Evolutionary conservation across 2,797 vertebrate species (phyloP).

Genomic region (Falco peregrinus): DNA sequence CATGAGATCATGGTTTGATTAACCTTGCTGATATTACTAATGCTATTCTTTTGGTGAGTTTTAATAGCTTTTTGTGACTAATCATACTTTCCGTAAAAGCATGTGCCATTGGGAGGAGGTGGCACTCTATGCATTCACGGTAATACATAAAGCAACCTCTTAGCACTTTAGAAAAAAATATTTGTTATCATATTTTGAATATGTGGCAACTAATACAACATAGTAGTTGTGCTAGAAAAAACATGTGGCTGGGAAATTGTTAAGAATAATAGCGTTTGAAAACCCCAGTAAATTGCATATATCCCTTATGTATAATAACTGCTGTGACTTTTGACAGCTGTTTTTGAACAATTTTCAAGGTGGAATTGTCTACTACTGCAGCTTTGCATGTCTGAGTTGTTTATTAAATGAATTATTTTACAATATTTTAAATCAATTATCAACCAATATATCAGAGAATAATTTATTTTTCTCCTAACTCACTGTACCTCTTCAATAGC

Average conservation of each 20-base stretch:
- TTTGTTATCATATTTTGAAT: neutral
- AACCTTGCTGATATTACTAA: neutral
- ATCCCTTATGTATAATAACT: neutral
- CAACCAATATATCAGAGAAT: neutral
- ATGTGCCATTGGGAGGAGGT: neutral
- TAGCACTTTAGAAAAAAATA: neutral
- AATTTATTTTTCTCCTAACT: neutral
- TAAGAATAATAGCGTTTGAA: neutral
- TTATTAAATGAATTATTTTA: neutral
- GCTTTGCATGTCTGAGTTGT: neutral
- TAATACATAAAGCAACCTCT: neutral
- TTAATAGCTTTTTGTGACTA: neutral
- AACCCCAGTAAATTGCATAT: neutral
- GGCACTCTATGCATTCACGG: neutral
- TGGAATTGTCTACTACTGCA: neutral
- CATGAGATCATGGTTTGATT: neutral
- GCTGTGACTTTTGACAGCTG: neutral
- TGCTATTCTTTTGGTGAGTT: neutral
- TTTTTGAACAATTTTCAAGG: neutral
- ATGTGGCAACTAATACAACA: neutral
- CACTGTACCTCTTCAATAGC: neutral
- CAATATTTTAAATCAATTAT: neutral
- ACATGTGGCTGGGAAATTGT: neutral
- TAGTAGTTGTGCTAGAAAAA: neutral
- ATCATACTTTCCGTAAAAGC: neutral